Conservation (phyloP, 2,113 vertebrate genomes). For the Dendropsophus ebraccatus region DNA sequence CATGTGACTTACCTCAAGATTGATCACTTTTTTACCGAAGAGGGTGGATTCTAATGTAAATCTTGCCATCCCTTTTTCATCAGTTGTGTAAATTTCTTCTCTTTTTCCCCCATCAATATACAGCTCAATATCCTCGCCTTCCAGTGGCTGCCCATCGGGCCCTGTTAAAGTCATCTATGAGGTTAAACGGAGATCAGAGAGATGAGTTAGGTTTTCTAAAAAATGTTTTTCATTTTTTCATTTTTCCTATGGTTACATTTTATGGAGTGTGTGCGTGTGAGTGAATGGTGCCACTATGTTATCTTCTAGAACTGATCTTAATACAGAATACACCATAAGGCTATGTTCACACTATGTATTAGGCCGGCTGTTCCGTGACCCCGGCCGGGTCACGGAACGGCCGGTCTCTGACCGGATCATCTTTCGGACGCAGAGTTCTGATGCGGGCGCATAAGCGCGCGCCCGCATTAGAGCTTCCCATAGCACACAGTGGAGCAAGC, state of each 20-base stretch:
- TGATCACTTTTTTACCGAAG: not conserved
- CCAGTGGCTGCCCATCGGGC: not conserved
- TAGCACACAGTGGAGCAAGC: too few species aligned
- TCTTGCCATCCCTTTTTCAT: constrained; percentile 4
- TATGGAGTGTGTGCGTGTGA: not conserved
- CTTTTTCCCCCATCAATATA: not conserved
- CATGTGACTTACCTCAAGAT: not conserved
- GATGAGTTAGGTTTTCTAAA: not conserved
- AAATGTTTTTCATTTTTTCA: too few species aligned
- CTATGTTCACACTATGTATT: too few species aligned
- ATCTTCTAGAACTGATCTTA: too few species aligned
- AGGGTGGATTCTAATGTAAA: not conserved
- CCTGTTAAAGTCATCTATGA: not conserved
- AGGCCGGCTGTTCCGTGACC: too few species aligned
- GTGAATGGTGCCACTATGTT: too few species aligned
- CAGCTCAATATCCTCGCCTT: not conserved
- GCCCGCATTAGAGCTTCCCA: too few species aligned
- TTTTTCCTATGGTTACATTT: not conserved
- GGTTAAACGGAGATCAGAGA: not conserved
- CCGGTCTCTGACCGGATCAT: too few species aligned
- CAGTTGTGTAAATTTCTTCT: constrained; percentile 22
- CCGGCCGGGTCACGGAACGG: too few species aligned
- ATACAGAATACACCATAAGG: too few species aligned
- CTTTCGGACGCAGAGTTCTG: too few species aligned
- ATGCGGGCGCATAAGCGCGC: too few species aligned